Evolutionary conservation across 2,113 vertebrate species (phyloP).

Genomic region (Poeciliopsis retropinna): DNA sequence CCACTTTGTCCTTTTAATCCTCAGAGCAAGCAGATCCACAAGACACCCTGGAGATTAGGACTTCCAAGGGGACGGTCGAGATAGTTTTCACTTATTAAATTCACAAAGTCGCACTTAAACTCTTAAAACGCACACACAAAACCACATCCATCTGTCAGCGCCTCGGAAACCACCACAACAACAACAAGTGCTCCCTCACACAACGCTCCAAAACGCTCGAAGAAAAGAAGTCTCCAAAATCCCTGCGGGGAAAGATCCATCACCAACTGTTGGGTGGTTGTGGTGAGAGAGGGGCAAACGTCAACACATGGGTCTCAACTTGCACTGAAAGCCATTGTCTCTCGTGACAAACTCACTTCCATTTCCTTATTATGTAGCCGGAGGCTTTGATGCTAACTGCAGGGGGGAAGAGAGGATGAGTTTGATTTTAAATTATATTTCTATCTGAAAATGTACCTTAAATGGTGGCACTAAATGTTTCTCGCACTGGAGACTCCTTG

Average conservation of each 20-base stretch:
- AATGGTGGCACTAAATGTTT: too few relatives aligned
- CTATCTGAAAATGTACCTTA: not conserved
- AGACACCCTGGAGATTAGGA: not conserved
- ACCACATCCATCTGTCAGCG: constrained; percentile 4
- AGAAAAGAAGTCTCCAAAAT: constrained; percentile 12
- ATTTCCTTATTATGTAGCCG: constrained; percentile 83
- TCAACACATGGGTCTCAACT: constrained; percentile 71
- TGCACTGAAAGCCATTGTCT: constrained; percentile 70
- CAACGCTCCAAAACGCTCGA: not conserved
- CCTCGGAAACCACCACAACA: not conserved
- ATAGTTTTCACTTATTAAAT: not conserved
- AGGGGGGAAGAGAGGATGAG: not conserved
- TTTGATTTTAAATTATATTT: not conserved
- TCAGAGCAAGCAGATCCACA: not conserved
- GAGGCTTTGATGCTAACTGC: constrained; percentile 59
- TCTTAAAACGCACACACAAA: not conserved
- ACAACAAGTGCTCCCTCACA: not conserved
- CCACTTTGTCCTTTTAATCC: not conserved
- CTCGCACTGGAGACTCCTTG: too few relatives aligned
- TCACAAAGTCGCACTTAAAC: not conserved
- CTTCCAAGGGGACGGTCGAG: not conserved
- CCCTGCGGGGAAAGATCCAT: not conserved
- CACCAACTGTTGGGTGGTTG: not conserved
- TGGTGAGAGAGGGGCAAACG: constrained; percentile 40
- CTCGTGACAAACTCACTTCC: constrained; percentile 80